Conservation (phyloP, 2,113 vertebrate species). For the Paraplagusia blochii region DNA sequence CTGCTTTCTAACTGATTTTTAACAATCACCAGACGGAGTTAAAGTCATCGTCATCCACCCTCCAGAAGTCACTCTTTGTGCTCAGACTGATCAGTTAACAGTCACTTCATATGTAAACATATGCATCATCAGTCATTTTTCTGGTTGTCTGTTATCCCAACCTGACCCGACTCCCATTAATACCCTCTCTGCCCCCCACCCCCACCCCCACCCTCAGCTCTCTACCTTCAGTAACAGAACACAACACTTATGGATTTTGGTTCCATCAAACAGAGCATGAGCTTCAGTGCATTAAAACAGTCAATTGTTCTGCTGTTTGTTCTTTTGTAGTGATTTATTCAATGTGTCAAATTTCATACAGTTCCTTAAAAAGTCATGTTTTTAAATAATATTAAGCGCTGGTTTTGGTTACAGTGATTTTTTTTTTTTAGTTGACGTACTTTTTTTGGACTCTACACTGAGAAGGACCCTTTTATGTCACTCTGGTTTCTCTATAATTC, state of each 20-base stretch:
- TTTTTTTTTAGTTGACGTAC: too few species aligned
- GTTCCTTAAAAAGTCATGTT: too few species aligned
- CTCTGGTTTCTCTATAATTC: too few species aligned
- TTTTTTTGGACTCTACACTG: too few species aligned
- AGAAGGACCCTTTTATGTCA: too few species aligned
- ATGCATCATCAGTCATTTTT: constrained; percentile 7
- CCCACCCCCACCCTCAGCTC: constrained; percentile 3
- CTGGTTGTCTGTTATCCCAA: constrained; percentile 20
- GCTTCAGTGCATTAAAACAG: constrained; percentile 48
- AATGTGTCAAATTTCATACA: too few species aligned
- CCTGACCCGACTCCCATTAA: constrained; percentile 18
- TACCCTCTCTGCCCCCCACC: constrained; percentile 17
- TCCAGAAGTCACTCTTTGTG: constrained; percentile 14
- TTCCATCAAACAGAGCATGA: constrained; percentile 47
- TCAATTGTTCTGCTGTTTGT: constrained; percentile 13
- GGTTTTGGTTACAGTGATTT: too few species aligned
- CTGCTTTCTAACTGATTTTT: constrained; percentile 19
- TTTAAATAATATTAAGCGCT: too few species aligned
- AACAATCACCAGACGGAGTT: neutral
- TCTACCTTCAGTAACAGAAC: neutral
- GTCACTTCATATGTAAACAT: constrained; percentile 1
- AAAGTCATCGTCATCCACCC: constrained; percentile 30
- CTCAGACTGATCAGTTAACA: constrained; percentile 8
- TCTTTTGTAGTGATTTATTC: neutral
- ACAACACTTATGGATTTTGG: constrained; percentile 23